These are phyloP conservation scores for Sialia sialis DNA, from an alignment of 2,113 vertebrate species.

Conservation along the genomic window DNA sequence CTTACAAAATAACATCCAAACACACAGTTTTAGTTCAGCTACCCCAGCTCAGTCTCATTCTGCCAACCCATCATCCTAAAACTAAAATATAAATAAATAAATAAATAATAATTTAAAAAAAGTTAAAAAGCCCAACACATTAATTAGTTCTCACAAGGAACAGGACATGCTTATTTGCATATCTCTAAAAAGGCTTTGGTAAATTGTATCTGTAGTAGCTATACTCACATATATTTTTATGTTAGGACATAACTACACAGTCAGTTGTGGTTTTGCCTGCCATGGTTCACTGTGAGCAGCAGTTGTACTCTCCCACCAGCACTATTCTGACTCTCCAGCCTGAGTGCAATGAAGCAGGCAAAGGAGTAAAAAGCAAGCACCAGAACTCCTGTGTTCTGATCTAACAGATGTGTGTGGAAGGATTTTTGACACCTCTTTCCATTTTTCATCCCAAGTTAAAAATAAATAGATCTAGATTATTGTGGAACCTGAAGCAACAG, in stretches of 20 bases:
- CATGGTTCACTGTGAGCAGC: neutral
- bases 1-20: neutral
- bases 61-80: neutral
- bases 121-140: neutral
- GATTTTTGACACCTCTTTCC: neutral
- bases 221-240: neutral
- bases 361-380: neutral
- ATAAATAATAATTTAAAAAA: no score
- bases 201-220: neutral
- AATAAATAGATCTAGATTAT: constrained; percentile 26
- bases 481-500: constrained; percentile 27
- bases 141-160: neutral
- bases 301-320: neutral
- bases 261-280: neutral
- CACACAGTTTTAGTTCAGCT: neutral
- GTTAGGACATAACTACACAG: neutral
- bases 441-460: constrained; percentile 7
- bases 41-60: accelerated
- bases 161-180: neutral
- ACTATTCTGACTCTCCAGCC: neutral
- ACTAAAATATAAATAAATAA: no score
- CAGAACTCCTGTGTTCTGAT: neutral
- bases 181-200: neutral
- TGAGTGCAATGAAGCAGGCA: neutral
- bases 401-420: neutral